Evolutionary conservation across 64 coral and sea anemone species (phyloP), one percentile per base, ranked within the genome.

Genomic region (Acropora tenuis): DNA sequence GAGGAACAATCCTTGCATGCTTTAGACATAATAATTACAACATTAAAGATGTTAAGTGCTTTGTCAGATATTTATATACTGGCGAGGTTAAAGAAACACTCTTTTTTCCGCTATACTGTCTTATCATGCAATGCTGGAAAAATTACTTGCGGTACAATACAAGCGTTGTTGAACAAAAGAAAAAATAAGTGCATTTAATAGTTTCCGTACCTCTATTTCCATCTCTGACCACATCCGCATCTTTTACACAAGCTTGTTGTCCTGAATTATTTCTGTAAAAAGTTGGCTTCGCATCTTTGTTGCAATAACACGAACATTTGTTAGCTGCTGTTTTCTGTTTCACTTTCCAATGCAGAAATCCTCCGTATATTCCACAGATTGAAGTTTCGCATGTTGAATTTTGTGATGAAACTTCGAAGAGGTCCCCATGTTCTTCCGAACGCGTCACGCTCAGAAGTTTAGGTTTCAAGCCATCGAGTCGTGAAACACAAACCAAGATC

Each of bases 361-460:
- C 82, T 1, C 65, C 46, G 50, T 19, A 85, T n/a, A 48, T 15
- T 46, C 72, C 8, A 72, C 82, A 85, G 13, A 11, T 78, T 3
- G 17, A 20, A n/a, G 43, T 1, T 2, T 17, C 43, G 4, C 82
- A 17, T 48, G 8, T n/a, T 16, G 82, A 85, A 43, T 78, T 78
- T 7, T 3, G 60, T 3, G 44, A 72, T 4, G 42, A 10, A 4
- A 85, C 44, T 65, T 49, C 82, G 18, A 85, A 85, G 8, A 9
- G 48, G 18, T 85, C 82, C 50, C 82, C 82, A 18, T 30, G 18
- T 15, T 49, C 65, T 6, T 16, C 48, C 49, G 82, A 85, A 30
- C 65, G 82, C 13, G 82, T 85, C 17, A 85, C 63, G 47, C 82
- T 85, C 65, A 85, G 30, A 48, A 85, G 2, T 48, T 69, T 69